Base-by-base conservation (phyloP, 2,797 vertebrate species). In the Mastacembelus armatus region DNA sequence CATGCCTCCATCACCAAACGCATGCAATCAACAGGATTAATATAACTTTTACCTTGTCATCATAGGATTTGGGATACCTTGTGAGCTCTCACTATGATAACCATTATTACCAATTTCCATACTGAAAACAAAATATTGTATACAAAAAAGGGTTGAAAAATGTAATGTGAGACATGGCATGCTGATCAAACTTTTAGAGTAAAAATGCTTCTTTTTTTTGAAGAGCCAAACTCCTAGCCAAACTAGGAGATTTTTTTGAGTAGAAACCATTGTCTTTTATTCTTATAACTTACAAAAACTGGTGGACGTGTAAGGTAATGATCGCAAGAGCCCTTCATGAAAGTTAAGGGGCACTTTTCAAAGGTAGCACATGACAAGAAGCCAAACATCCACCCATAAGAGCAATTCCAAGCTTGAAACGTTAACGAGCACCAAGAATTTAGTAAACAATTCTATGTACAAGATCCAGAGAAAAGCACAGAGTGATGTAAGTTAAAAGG, bases 41-140 rank as follows among this genome's bases (percentile, higher is more conserved):
- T 30, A 40, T 32, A 33, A 56, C 5, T 38, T 93, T 97, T 98
- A 98, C 96, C 96, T 99, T 92, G 92, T 92, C 94, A 95, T 94
- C 91, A 95, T 83, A 88, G 95, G 95, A 87, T 95, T 96, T 90
- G 94, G 95, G 92, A 95, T 93, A 96, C 95, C 95, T 93, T 94
- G 95, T 81, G 95, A 93, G 84, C 84, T 88, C 78, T 97, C 94
- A 93, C 94, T 97, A 96, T 95, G 96, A 97, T 98, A 98, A 98
- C 96, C 96, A 96, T 96, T 96, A 96, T 94, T 96, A 98, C 95
- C 94, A 95, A 94, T 96, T 97, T 96, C 95, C 86, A 94, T 92
- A 96, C 95, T 97, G 96, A 89, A 87, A 96, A 96, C 87, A 95
- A 93, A 97, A 95, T 91, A 93, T 90, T 38, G 74, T 60, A 78